Base-by-base conservation (phyloP, 1,140 invertebrate genomes). In the Vollenhovia emeryi region DNA sequence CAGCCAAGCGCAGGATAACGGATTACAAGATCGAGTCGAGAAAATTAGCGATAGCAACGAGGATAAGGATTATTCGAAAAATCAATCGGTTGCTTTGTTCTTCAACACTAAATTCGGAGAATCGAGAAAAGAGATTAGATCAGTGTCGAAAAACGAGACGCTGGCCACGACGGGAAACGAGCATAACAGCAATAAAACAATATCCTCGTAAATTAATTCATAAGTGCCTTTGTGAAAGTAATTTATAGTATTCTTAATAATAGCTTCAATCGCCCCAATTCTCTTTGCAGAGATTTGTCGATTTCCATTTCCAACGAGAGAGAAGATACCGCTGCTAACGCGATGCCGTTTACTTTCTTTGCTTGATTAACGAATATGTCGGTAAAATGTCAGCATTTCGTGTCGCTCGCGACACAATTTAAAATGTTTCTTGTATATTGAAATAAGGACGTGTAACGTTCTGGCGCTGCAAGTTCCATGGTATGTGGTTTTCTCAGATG, bases 41-140 rank as follows among this genome's bases (percentile, higher is more conserved):
- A 71, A 89, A 27, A 33, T 60, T 0, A 73, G 45, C 24, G 69
- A 86, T 9, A 84, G 52, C 3, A 62, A 18, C 13, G 71, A 57
- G 13, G 50, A 66, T 1, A 66, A 86, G 0, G 57, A 89, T 7
- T 69, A 87, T n/a, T 79, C 85, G 8, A 62, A 89, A 33, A 86
- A 88, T 18, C 36, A 30, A 27, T 89, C 89, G 5, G 84, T 94
- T 13, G 93, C 93, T 40, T 85, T 95, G 2, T 94, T 93, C 83
- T 92, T 92, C 68, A 89, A 93, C 45, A 89, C 90, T 66, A 89
- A 91, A 60, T 92, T 91, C 80, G 89, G 89, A 0, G 92, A 93
- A 0, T 45, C 87, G 18, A 91, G 59, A 15, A 92, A 92, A 40
- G 92, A 93, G 59, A 84, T 78, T 7, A 90, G 92, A 57, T 91